These are phyloP conservation scores for Lasioglossum albipes DNA, from an alignment of 1,140 invertebrate species.

Conservation along the genomic window DNA sequence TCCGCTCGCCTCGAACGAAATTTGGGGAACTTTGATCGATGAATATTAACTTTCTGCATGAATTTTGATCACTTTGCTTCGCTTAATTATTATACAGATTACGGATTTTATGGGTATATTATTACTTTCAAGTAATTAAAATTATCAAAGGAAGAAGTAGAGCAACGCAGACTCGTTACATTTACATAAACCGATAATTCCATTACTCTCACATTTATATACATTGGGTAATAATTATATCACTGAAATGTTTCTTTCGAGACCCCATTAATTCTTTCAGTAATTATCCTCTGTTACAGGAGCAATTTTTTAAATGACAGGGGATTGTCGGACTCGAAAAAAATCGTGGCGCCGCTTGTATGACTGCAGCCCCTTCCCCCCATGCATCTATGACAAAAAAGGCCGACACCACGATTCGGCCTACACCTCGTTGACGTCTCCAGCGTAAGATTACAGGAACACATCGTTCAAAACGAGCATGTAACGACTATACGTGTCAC, in stretches of 20 bases:
- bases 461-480: conserved; percentile 50
- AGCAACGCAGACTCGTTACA: no score
- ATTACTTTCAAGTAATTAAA: no score
- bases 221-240: no score
- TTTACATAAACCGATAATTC: no score
- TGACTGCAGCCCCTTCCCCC: not conserved
- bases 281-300: not conserved
- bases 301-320: not conserved
- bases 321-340: not conserved
- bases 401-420: not conserved
- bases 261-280: not conserved
- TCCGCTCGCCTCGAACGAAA: not conserved
- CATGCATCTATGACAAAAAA: not conserved
- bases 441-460: conserved; percentile 63
- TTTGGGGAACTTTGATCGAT: not conserved
- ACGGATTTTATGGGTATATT: no score
- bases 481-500: conserved; percentile 52
- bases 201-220: no score
- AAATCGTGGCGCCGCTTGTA: conserved; percentile 1
- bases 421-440: conserved; percentile 27
- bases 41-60: no score
- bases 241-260: not conserved
- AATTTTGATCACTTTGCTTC: no score
- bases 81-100: no score
- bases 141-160: no score